These are phyloP conservation scores for Dicrostonyx torquatus DNA, from an alignment of 2,797 vertebrate genomes.

Conservation along the genomic window DNA sequence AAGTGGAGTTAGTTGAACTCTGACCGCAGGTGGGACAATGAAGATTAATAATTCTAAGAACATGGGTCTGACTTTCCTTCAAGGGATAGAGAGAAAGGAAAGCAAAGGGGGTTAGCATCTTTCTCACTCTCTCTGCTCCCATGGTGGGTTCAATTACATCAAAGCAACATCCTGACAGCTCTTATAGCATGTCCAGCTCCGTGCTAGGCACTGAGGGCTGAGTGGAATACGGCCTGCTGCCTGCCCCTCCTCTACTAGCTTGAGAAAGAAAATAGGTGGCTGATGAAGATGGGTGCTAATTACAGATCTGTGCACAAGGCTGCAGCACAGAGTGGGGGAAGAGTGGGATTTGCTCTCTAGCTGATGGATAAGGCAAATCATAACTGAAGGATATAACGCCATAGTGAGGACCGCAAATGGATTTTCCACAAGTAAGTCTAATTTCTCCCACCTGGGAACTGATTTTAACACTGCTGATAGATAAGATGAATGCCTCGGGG, in stretches of 20 bases:
- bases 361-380: neutral
- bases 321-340: neutral
- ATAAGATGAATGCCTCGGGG: neutral
- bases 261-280: neutral
- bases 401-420: neutral
- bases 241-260: neutral
- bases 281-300: neutral
- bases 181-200: neutral
- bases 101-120: neutral
- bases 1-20: neutral
- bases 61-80: constrained; percentile 3
- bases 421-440: neutral
- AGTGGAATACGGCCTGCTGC: neutral
- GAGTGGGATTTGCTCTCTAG: neutral
- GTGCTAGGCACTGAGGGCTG: neutral
- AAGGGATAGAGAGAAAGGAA: neutral
- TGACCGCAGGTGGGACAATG: constrained; percentile 8
- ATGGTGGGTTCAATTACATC: neutral
- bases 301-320: neutral
- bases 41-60: constrained; percentile 27
- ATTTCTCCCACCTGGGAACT: neutral
- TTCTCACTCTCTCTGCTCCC: neutral
- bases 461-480: neutral
- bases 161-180: neutral
- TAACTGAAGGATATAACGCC: neutral